Base-by-base conservation (phyloP, 2,888 invertebrate genomes). In the Cabera pusaria region DNA sequence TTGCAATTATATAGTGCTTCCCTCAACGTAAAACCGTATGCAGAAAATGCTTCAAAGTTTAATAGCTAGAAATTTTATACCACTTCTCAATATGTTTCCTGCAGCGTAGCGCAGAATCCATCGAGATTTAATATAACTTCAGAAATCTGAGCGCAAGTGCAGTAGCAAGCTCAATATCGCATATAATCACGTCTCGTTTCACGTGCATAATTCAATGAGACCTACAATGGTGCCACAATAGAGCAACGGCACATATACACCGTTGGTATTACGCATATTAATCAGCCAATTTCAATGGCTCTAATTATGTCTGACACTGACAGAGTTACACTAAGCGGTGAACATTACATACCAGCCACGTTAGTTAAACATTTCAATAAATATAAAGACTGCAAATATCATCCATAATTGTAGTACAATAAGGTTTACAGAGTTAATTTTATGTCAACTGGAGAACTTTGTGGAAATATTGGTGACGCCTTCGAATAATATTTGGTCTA, bases 221-320 rank as follows among this genome's bases (percentile, higher is more conserved):
- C n/a, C 12, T 18, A 25, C 35, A 34, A 41, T 26, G 22, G 62
- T 58, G 61, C 72, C 74, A 78, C 75, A 80, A 78, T 74, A 61
- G 76, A 73, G 68, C 79, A 76, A 74, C 75, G 72, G 64, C 61
- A 62, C 71, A 73, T 72, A 77, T 69, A 74, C 71, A 64, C 57
- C 56, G 56, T 45, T 57, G 56, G 62, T 72, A 75, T 66, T 74
- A 71, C 78, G 82, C 81, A 81, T 85, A 86, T 82, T 84, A 84
- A 86, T 86, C 84, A 84, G 75, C 74, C 75, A 69, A 81, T 81
- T 77, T 81, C 78, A 86, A 86, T 84, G 72, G 82, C 72, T 71
- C 75, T 86, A 86, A 86, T 86, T 84, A 85, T 71, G 56, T 56
- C 79, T 83, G 84, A 82, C 83, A 80, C 73, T 81, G 78, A 80